phyloP scores from a whole-genome alignment of 2,113 vertebrate species.

The Hyperopisus bebe region DNA sequence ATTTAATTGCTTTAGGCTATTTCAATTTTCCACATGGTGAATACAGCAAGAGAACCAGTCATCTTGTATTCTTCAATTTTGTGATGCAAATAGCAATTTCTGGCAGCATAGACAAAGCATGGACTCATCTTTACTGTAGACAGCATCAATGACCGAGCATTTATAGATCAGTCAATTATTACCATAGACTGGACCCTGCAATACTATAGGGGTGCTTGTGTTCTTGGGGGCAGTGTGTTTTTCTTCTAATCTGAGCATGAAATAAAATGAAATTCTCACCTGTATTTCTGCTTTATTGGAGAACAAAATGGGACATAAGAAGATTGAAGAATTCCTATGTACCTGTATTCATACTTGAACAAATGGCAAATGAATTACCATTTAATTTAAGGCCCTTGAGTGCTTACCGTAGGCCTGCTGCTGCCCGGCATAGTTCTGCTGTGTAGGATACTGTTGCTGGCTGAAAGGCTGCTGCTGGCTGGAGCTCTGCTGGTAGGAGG shows the following conservation, averaged over 20 bases:
- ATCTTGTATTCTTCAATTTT: background rate
- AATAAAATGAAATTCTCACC: background rate
- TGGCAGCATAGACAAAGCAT: background rate
- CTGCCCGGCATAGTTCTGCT: slow-evolving; percentile 80
- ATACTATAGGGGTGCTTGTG: background rate
- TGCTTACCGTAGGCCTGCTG: slow-evolving; percentile 71
- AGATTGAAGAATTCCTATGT: background rate
- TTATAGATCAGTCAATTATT: background rate
- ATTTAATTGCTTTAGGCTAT: background rate
- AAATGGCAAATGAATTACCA: background rate
- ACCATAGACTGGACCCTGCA: background rate
- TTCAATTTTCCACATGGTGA: background rate
- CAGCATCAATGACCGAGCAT: background rate
- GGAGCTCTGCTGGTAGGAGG: slow-evolving; percentile 82
- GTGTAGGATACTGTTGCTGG: slow-evolving; percentile 86
- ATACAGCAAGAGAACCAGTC: background rate
- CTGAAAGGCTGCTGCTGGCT: slow-evolving; percentile 78
- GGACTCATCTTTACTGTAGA: background rate
- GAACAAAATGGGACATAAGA: background rate
- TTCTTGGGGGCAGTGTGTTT: background rate
- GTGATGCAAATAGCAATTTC: background rate
- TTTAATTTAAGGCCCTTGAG: background rate
- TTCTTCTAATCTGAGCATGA: background rate
- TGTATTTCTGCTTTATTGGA: background rate
- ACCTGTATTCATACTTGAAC: background rate